phyloP scores from a whole-genome alignment of 2,797 vertebrate genomes.

The Threskiornis aethiopicus region DNA sequence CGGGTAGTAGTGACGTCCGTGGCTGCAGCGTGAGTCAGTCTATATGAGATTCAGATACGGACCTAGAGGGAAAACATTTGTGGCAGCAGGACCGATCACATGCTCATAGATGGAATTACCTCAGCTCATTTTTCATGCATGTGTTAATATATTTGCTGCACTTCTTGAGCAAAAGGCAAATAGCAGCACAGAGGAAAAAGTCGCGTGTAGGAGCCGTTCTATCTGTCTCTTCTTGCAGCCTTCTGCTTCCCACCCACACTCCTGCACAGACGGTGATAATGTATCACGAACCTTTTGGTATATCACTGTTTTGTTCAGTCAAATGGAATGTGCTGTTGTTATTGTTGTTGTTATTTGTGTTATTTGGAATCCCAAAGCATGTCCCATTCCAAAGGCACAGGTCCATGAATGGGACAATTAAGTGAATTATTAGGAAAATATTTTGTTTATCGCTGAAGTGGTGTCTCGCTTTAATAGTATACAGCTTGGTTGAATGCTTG shows the following conservation, averaged over 20 bases:
- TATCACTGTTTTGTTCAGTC: background rate
- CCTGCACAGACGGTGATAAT: conserved; percentile 27
- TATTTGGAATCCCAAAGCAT: background rate
- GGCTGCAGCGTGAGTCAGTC: conserved; percentile 54
- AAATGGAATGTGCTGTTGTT: background rate
- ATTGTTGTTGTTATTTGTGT: conserved; percentile 10
- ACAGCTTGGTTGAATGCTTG: background rate
- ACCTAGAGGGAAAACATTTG: conserved; percentile 59
- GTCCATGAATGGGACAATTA: background rate
- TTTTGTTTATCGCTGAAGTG: background rate
- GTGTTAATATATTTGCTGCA: conserved; percentile 29
- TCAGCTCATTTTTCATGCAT: conserved; percentile 57
- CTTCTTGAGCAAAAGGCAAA: conserved; percentile 34
- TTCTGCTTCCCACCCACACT: conserved; percentile 44
- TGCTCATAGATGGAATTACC: conserved; percentile 63
- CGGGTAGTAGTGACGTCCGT: background rate
- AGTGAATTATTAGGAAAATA: background rate
- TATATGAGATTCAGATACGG: conserved; percentile 15
- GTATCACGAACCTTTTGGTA: background rate
- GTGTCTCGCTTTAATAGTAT: background rate
- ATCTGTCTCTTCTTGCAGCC: conserved; percentile 46
- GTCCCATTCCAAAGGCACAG: background rate
- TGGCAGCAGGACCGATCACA: conserved; percentile 14
- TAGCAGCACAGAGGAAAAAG: background rate
- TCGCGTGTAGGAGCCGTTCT: background rate